A percentile compares a stretch with the other conserved stretches of the same genome.
These are phyloP conservation scores for Thereva unica DNA, from an alignment of 2,888 invertebrate genomes.

Conservation along the genomic window DNA sequence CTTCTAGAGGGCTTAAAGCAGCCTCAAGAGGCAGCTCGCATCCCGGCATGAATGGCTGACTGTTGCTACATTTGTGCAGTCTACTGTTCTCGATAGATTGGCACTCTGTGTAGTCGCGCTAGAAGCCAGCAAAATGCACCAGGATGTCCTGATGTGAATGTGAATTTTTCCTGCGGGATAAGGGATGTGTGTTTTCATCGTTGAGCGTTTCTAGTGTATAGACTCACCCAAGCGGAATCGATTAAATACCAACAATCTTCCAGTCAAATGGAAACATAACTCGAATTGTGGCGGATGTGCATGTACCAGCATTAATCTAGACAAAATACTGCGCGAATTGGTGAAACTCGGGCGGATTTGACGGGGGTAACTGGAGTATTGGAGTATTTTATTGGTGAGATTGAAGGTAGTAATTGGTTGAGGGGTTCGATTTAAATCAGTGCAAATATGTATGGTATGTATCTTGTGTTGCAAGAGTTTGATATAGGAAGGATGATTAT, in stretches of 20 bases:
- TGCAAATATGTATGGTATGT: no score
- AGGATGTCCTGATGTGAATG: not conserved
- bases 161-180: not conserved
- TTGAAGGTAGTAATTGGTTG: no score
- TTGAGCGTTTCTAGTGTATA: slow-evolving; percentile 14
- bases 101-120: not conserved
- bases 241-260: slow-evolving; percentile 31
- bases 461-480: no score
- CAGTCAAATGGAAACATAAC: slow-evolving; percentile 30
- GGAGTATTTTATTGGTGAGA: no score
- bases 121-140: slow-evolving; percentile 2
- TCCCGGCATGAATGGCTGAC: not conserved
- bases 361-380: no score
- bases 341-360: no score
- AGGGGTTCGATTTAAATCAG: no score
- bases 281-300: not conserved
- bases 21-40: not conserved
- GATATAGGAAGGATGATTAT: no score
- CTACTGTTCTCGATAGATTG: no score
- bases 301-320: not conserved
- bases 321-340: no score
- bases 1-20: slow-evolving; percentile 9
- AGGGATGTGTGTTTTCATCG: not conserved
- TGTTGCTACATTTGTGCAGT: no score
- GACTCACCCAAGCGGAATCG: slow-evolving; percentile 33